phyloP scores from a whole-genome alignment of 1,140 invertebrate species.

The Cataglyphis hispanica region DNA sequence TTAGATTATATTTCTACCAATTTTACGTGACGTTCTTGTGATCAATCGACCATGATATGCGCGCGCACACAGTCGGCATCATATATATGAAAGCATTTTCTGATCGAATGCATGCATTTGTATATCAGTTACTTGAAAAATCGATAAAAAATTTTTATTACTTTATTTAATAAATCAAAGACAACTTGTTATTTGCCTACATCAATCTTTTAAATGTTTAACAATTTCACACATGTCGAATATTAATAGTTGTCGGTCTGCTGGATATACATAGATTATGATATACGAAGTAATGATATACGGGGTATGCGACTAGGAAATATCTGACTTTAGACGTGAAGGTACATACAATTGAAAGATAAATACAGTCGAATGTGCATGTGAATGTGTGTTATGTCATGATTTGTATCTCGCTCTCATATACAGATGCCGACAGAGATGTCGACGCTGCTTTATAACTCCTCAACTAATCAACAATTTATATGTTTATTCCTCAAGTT shows the following conservation, averaged over 20 bases:
- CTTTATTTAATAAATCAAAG: neutral
- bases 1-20: slow-evolving; percentile 62
- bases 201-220: no score
- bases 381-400: neutral
- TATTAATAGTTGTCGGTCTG: neutral
- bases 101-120: neutral
- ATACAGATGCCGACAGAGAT: slow-evolving; percentile 79
- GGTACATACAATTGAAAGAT: neutral
- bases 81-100: neutral
- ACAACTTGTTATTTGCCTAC: neutral
- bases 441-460: slow-evolving; percentile 83
- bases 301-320: neutral
- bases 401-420: slow-evolving; percentile 74
- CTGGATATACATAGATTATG: neutral
- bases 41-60: slow-evolving; percentile 84
- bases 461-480: slow-evolving; percentile 78
- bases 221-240: neutral
- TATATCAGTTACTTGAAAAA: neutral
- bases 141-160: neutral
- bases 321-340: neutral
- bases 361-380: no score
- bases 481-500: slow-evolving; percentile 75
- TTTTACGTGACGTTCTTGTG: slow-evolving; percentile 80
- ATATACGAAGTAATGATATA: neutral
- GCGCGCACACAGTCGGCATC: slow-evolving; percentile 74